Evolutionary conservation across 2,888 invertebrate genomes (phyloP).

Genomic region (Chaetoderma sp.): DNA sequence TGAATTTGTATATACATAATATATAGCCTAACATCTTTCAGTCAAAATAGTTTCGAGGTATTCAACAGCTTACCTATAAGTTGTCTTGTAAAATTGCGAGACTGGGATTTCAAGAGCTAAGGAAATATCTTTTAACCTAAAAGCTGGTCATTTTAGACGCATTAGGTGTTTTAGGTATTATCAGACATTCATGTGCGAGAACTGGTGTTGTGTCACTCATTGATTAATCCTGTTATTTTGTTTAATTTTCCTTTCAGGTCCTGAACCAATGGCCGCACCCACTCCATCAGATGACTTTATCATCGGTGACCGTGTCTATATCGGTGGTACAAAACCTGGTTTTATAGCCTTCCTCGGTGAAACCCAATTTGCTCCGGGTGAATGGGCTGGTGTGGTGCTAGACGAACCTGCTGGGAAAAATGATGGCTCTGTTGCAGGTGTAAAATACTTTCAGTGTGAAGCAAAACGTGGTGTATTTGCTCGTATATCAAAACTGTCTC

Average conservation of each 20-base stretch:
- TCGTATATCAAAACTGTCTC: constrained; percentile 79
- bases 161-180: too few species aligned
- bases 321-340: constrained; percentile 67
- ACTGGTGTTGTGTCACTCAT: too few species aligned
- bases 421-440: constrained; percentile 68
- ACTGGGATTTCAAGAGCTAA: too few species aligned
- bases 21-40: too few species aligned
- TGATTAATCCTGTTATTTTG: not conserved
- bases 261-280: constrained; percentile 40
- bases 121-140: too few species aligned
- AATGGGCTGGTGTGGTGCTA: constrained; percentile 69
- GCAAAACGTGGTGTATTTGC: constrained; percentile 68
- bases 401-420: constrained; percentile 69
- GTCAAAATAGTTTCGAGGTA: too few species aligned
- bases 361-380: constrained; percentile 68
- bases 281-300: constrained; percentile 85
- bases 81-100: too few species aligned
- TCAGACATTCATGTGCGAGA: too few species aligned
- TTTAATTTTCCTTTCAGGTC: constrained; percentile 42
- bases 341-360: constrained; percentile 68
- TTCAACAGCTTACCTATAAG: too few species aligned
- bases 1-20: too few species aligned
- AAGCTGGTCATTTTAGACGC: too few species aligned
- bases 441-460: constrained; percentile 69
- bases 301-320: constrained; percentile 93